Conservation (phyloP, 2,888 invertebrate species). For the Cheilosia vernalis region DNA sequence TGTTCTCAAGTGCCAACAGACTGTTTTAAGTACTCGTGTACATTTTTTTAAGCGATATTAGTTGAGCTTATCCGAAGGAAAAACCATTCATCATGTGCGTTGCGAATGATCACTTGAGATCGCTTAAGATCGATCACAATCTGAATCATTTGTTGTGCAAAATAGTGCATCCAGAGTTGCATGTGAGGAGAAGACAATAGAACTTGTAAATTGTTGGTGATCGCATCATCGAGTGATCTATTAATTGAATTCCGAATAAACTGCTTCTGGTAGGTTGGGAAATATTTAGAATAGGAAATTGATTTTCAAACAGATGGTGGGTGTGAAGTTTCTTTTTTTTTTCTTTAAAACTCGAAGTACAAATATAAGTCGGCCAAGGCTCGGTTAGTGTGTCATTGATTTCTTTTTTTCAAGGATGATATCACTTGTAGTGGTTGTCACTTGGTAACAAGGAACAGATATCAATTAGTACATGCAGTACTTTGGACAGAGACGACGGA, state of each 20-base stretch:
- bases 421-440: constrained; percentile 26
- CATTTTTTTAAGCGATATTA: constrained; percentile 21
- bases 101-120: constrained; percentile 40
- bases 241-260: constrained; percentile 20
- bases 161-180: neutral
- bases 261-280: neutral
- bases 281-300: constrained; percentile 6
- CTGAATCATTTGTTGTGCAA: constrained; percentile 31
- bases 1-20: neutral
- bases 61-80: constrained; percentile 39
- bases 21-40: constrained; percentile 7
- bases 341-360: too few species aligned
- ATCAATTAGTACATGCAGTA: neutral
- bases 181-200: neutral
- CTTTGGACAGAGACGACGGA: constrained; percentile 5
- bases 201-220: constrained; percentile 36
- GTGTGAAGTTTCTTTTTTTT: too few species aligned
- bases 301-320: neutral
- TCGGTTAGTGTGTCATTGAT: constrained; percentile 32
- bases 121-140: constrained; percentile 40
- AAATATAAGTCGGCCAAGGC: constrained; percentile 58
- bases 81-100: constrained; percentile 27
- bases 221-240: constrained; percentile 17
- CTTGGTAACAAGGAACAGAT: constrained; percentile 22
- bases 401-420: constrained; percentile 34